phyloP scores from a whole-genome alignment of 1,140 invertebrate genomes.

The Lerema accius region DNA sequence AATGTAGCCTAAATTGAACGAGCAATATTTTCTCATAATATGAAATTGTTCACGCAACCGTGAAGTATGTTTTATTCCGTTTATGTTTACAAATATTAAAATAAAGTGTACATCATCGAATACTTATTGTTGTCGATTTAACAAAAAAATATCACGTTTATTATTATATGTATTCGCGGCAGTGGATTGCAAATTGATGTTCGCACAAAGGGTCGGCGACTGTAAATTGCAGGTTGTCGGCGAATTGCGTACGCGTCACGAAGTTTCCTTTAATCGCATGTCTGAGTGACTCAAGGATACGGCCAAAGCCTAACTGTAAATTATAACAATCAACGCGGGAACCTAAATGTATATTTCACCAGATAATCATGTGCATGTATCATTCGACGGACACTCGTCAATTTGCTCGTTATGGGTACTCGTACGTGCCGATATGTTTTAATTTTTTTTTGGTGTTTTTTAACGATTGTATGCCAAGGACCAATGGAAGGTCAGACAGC shows the following conservation, averaged over 20 bases:
- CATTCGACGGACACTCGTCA: background rate
- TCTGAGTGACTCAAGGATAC: conserved; percentile 54
- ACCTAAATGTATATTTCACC: conserved; percentile 43
- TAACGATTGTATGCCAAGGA: conserved; percentile 69
- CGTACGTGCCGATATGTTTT: conserved; percentile 55
- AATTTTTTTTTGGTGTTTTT: conserved; percentile 63
- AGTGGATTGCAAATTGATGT: conserved; percentile 49
- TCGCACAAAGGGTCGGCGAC: conserved; percentile 54
- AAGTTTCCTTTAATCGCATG: conserved; percentile 59
- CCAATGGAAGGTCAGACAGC: conserved; percentile 64
- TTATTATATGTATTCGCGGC: conserved; percentile 35
- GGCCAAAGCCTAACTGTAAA: conserved; percentile 53
- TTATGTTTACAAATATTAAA: background rate
- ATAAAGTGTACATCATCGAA: background rate
- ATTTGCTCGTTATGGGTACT: conserved; percentile 2
- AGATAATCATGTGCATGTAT: conserved; percentile 28
- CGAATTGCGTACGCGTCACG: conserved; percentile 53
- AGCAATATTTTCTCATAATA: conserved; percentile 17
- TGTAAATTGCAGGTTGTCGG: conserved; percentile 55
- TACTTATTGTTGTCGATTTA: background rate
- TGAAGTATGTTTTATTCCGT: background rate
- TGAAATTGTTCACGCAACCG: background rate
- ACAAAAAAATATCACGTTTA: conserved; percentile 7
- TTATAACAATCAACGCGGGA: conserved; percentile 49
- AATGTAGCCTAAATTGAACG: conserved; percentile 34